A percentile compares a stretch with the other conserved stretches of the same genome.
Evolutionary conservation across 2,888 invertebrate species (phyloP).

Genomic region (Uropetala carovei): DNA sequence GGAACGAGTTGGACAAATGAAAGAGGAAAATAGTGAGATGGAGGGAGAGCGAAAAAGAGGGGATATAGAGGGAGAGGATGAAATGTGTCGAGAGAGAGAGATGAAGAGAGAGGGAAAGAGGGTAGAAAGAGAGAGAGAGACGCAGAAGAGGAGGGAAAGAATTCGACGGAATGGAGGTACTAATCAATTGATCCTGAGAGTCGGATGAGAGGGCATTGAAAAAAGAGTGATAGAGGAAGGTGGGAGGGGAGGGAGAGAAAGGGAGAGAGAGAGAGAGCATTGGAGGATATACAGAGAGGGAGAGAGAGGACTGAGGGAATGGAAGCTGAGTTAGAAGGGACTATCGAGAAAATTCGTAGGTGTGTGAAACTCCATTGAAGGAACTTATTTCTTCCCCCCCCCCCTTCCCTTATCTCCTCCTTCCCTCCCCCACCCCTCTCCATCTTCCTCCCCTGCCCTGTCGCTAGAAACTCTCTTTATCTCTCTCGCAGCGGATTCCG

Average conservation of each 20-base stretch:
- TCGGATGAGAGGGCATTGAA: background rate
- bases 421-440: background rate
- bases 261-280: background rate
- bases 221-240: too few relatives aligned
- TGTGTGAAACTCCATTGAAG: slow-evolving; percentile 15
- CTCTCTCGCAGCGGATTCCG: background rate
- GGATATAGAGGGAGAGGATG: background rate
- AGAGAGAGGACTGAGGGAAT: background rate
- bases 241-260: too few relatives aligned
- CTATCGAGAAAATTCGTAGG: background rate
- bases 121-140: background rate
- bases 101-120: background rate
- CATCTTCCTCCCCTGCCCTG: too few relatives aligned
- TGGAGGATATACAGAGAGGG: background rate
- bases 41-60: background rate
- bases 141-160: background rate
- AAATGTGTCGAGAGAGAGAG: too few relatives aligned
- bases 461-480: background rate
- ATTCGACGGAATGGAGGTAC: background rate
- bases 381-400: background rate
- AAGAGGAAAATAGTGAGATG: background rate
- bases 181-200: slow-evolving; percentile 41
- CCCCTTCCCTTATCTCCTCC: background rate
- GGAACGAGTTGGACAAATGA: background rate
- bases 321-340: background rate